Percentiles rank a stretch among this genome's conserved stretches.
Evolutionary conservation across 2,888 invertebrate genomes (phyloP).

Genomic region (Rugalucina vietnamica): DNA sequence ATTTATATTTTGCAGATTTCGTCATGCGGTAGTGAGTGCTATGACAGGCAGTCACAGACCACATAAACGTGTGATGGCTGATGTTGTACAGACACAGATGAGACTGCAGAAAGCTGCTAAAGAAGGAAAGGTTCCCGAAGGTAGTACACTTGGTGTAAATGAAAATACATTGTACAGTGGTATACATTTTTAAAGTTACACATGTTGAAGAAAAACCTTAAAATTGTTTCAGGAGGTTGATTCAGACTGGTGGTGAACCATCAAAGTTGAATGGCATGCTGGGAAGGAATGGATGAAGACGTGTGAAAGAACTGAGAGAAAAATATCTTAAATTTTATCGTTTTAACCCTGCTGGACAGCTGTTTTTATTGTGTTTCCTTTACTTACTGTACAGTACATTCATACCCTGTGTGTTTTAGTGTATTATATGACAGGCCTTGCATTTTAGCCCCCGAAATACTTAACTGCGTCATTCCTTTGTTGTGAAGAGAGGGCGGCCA

Average conservation of each 20-base stretch:
- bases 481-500: conserved; percentile 4
- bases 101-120: conserved; percentile 61
- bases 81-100: conserved; percentile 68
- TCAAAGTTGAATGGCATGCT: neutral
- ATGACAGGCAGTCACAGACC: conserved; percentile 70
- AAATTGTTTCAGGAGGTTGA: too few species aligned
- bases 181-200: too few species aligned
- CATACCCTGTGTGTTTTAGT: neutral
- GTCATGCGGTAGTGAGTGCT: conserved; percentile 80
- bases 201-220: too few species aligned
- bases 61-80: conserved; percentile 58
- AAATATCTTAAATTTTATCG: neutral
- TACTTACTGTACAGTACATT: neutral
- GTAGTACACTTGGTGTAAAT: conserved; percentile 45
- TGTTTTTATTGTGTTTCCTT: neutral
- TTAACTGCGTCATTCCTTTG: neutral
- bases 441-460: neutral
- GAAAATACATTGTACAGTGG: too few species aligned
- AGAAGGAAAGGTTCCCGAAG: conserved; percentile 69
- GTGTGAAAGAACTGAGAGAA: neutral
- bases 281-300: neutral
- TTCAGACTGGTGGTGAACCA: too few species aligned
- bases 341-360: neutral
- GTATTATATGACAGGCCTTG: neutral
- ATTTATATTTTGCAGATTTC: conserved; percentile 79